A percentile compares a stretch with the other conserved stretches of the same genome.
Conservation (phyloP, 2,888 invertebrate genomes). For the Sphinx pinastri region DNA sequence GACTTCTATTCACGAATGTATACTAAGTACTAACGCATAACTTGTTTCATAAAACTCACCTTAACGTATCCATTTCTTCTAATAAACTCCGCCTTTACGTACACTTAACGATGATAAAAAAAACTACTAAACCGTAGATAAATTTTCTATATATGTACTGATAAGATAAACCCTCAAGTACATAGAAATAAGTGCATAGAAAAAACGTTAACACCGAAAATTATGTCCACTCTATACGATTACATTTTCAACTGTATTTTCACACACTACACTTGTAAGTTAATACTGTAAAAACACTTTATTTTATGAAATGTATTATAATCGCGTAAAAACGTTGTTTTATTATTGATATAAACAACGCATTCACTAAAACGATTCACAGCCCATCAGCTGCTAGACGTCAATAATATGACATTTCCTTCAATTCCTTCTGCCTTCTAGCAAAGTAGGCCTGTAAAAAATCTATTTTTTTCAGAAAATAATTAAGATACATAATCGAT, state of each 20-base stretch:
- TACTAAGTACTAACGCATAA: conserved; percentile 21
- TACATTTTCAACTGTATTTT: background rate
- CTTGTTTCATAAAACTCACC: conserved; percentile 40
- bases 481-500: too few species aligned
- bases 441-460: too few species aligned
- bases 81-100: conserved; percentile 29
- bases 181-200: conserved; percentile 25
- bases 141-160: conserved; percentile 41
- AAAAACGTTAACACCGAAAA: conserved; percentile 20
- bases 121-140: conserved; percentile 37
- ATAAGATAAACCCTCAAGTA: conserved; percentile 48
- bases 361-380: conserved; percentile 1
- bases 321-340: background rate
- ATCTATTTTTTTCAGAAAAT: too few species aligned
- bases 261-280: background rate
- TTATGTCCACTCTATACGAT: conserved; percentile 1
- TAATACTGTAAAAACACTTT: background rate
- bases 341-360: conserved; percentile 1
- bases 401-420: background rate
- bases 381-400: background rate
- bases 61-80: conserved; percentile 61
- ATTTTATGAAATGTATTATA: background rate
- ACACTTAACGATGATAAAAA: conserved; percentile 28
- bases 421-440: background rate
- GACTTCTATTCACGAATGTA: conserved; percentile 43